Base-by-base conservation (phyloP, 2,797 vertebrate genomes). In the Columba guinea region DNA sequence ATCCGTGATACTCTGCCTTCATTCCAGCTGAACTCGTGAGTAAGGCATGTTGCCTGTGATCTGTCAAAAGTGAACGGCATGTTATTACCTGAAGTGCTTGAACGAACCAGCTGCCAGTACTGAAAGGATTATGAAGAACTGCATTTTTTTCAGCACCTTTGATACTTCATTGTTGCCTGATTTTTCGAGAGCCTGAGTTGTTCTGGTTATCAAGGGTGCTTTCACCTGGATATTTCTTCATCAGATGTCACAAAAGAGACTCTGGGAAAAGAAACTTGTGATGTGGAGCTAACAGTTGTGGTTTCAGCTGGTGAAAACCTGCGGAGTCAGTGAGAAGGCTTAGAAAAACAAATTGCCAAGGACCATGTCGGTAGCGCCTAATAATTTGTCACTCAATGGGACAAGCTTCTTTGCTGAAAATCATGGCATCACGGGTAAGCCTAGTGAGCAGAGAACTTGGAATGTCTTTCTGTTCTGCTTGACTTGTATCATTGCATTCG, bases 381-480 rank as follows among this genome's bases (percentile, higher is more conserved):
- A 96, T 96, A 98, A 98, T 87, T 95, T 97, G 78, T 97, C 98
- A 48, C 93, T 98, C 39, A 99, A 99, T 96, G 98, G 96, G 95
- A 99, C 98, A 28, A 96, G 96, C 96, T 95, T 97, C 62, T 97
- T 95, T 46, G 44, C 97, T 64, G 97, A 95, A 94, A 97, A 95
- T 58, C 96, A 69, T 60, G 96, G 97, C 53, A 34, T 91, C 49
- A 91, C 96, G 88, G 98, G 98, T 77, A 90, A 96, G 59, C 93
- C 96, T 76, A 97, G 93, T 13, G 92, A 90, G 41, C 96, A 98
- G 67, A 97, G 97, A 95, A 97, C 98, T 58, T 97, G 97, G 53
- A 98, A 98, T 78, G 67, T 98, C 76, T 94, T 98, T 87, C 97
- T 99, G 1, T 98, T 99, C 95, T 98, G 98, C 88, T 95, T 99